Base-by-base conservation (phyloP, 92 coral and sea anemone species). In the Muricea muricata region DNA sequence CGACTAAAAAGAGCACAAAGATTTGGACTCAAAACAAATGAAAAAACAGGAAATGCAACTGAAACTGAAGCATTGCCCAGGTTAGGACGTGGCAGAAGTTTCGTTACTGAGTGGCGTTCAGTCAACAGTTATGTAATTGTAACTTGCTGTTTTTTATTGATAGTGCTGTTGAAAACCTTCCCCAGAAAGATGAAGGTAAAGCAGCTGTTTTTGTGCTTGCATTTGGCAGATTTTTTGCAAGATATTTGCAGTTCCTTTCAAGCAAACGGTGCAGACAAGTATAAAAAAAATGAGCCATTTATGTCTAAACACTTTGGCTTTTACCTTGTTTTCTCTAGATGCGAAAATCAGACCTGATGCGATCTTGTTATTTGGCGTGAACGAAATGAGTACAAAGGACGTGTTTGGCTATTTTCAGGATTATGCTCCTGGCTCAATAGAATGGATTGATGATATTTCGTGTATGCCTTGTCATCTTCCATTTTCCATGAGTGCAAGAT, bases 381-480 rank as follows among this genome's bases (percentile, higher is more conserved):
- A 90, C 61, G 89, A 92, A 29, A 90, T 97, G 94, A 92, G 93
- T 61, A 97, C 99, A 48, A 90, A 90, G 55, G 99, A 97, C 76
- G 89, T 97, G 24, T 97, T 97, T 75, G 86, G 85, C 12, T 94
- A 97, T 66, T 94, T 97, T 70, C 72, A 87, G 32, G 97, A 87
- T 47, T 97, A 84, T 75, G 92, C 88, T 13, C 99, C 99, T 50
- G 98, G 97, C 1, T 92, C 98, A 39, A 91, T 97, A n/a, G 99
- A 97, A 81, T 97, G 99, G 99, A 97, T 97, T 57, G 99, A 97
- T 55, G 99, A 97, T 72, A 83, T 89, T 55, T 92, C 94, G 29
- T 97, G 99, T 97, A 83, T 84, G 99, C 85, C 42, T 0, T 8
- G 21, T 0, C 10, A 37, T n/a, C n/a, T n/a, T n/a, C n/a, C n/a